Evolutionary conservation across 2,113 vertebrate species (phyloP).

Genomic region (Callocephalon fimbriatum): DNA sequence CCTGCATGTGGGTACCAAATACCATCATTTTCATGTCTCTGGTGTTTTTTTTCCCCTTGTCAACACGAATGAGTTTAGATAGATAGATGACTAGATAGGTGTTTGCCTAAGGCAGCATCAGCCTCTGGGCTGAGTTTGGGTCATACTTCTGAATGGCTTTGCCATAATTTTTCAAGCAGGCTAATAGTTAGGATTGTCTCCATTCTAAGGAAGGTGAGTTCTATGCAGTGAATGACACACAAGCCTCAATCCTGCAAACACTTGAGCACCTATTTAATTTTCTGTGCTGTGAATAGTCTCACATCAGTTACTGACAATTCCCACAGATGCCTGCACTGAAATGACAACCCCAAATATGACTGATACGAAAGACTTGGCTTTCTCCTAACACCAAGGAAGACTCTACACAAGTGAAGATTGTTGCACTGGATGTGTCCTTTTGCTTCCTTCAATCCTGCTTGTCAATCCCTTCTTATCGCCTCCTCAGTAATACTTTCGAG

Average conservation of each 20-base stretch:
- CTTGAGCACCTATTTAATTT: constrained; percentile 22
- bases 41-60: neutral
- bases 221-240: neutral
- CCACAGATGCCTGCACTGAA: neutral
- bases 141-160: constrained; percentile 13
- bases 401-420: neutral
- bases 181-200: neutral
- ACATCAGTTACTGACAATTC: neutral
- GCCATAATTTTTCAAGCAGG: constrained; percentile 5
- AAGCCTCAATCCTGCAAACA: neutral
- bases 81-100: neutral
- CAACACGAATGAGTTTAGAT: neutral
- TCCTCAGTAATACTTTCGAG: neutral
- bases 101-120: neutral
- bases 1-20: neutral
- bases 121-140: constrained; percentile 37
- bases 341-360: neutral
- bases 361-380: neutral
- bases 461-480: neutral
- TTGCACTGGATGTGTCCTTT: neutral
- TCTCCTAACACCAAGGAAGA: neutral
- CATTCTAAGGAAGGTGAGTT: neutral
- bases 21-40: neutral
- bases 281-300: neutral
- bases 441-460: neutral